These are phyloP conservation scores for Linepithema humile DNA, from an alignment of 1,140 invertebrate genomes.

Conservation along the genomic window DNA sequence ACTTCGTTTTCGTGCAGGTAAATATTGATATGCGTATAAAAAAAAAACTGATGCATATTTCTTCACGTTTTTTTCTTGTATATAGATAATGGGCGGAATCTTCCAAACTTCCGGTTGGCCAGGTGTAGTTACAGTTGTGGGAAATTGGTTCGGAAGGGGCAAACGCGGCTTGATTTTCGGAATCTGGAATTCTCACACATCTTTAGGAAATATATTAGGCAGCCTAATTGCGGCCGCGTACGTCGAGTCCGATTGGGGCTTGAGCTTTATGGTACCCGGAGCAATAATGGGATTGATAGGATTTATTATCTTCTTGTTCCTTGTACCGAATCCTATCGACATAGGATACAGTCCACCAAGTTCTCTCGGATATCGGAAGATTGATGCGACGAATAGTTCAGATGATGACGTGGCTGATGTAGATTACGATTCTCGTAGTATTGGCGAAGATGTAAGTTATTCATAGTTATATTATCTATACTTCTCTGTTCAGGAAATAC, in stretches of 20 bases:
- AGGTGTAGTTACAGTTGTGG: conserved; percentile 96
- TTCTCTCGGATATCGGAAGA: conserved; percentile 75
- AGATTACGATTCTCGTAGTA: conserved; percentile 61
- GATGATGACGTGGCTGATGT: conserved; percentile 76
- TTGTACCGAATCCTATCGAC: conserved; percentile 91
- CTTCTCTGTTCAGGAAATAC: conserved; percentile 11
- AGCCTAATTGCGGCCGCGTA: conserved; percentile 92
- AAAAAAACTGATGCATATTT: too few species aligned
- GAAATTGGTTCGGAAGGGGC: conserved; percentile 97
- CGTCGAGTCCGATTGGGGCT: conserved; percentile 94
- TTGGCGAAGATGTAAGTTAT: conserved; percentile 78
- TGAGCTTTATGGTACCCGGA: conserved; percentile 97
- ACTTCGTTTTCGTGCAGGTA: conserved; percentile 95
- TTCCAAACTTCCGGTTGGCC: conserved; percentile 97
- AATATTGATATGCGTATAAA: conserved; percentile 40
- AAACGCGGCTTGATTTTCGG: conserved; percentile 97
- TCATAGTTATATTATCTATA: not conserved
- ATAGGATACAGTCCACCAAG: conserved; percentile 87
- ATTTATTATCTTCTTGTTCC: conserved; percentile 93
- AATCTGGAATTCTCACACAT: conserved; percentile 98
- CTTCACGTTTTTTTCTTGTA: conserved; percentile 7
- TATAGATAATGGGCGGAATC: conserved; percentile 91
- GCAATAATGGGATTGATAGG: conserved; percentile 91
- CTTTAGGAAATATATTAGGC: conserved; percentile 97
- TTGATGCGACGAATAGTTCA: conserved; percentile 76